Base-by-base conservation (phyloP, 1,140 invertebrate genomes). In the Whitmania pigra region DNA sequence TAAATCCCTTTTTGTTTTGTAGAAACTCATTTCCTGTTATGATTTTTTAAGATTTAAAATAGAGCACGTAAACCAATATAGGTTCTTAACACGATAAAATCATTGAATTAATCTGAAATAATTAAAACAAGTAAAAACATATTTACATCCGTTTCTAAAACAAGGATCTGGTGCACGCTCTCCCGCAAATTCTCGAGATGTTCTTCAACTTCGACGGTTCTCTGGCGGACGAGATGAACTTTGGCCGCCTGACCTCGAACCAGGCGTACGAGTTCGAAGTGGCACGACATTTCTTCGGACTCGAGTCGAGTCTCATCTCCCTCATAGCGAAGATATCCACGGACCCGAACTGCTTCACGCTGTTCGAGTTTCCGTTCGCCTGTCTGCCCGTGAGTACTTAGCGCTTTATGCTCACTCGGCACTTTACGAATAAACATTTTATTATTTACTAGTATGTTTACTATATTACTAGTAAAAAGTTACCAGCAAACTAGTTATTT, bases 121-220 rank as follows among this genome's bases (percentile, higher is more conserved):
- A 36, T 36, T 36, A 36, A 57, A 57, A n/a, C 2, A 57, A 57
- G 9, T 57, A n/a, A n/a, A 15, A 63, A 6, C n/a, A n/a, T n/a
- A n/a, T 63, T 63, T 63, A 11, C 29, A 11, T 25, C 29, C 18
- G 22, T 36, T 36, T 6, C 31, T 36, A 3, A 36, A 36, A 25
- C 55, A 25, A 63, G 57, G 57, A 63, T 15, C 57, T 63, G 13
- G 22, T 25, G 0, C 57, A 22, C 6, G 57, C 29, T 17, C 57
- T 63, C 2, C 57, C 57, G 9, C 57, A 63, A 63, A 63, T 63
- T 15, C 57, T 63, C 57, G 57, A 63, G 29, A 22, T 63, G 22
- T 63, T 63, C 22, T 63, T 63, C 57, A 63, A 63, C 29, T 63
- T 63, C 11, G 57, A 63, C 57, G 57, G 57, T 63, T 22, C 57